Evolutionary conservation across 2,888 invertebrate genomes (phyloP).

Genomic region (Trichopria drosophilae): DNA sequence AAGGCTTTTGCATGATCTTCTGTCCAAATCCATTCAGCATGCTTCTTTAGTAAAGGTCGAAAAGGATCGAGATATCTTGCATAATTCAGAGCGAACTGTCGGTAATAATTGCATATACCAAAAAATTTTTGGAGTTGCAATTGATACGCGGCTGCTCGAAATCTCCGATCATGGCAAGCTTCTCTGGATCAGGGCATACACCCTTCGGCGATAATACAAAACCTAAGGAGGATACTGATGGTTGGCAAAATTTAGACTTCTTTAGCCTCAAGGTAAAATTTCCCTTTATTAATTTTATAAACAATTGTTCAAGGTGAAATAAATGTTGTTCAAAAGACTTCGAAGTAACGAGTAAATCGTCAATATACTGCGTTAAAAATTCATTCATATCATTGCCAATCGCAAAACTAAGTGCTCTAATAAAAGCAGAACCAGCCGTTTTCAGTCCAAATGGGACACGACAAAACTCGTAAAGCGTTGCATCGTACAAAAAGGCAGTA

Average conservation of each 20-base stretch:
- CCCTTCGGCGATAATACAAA: conserved; percentile 12
- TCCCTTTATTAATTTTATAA: conserved; percentile 2
- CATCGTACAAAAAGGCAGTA: no score
- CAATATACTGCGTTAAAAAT: background rate
- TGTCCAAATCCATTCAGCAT: no score
- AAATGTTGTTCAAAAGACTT: conserved; percentile 12
- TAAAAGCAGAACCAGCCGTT: no score
- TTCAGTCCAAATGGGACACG: conserved; percentile 42
- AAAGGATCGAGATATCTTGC: conserved; percentile 1
- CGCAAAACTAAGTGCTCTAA: no score
- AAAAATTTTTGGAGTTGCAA: conserved; percentile 37
- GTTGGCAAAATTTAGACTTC: conserved; percentile 35
- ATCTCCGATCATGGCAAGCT: conserved; percentile 33
- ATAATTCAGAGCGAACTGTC: background rate
- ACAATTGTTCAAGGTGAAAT: background rate
- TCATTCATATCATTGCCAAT: conserved; percentile 44
- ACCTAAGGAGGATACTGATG: conserved; percentile 28
- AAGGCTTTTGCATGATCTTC: no score
- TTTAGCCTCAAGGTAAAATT: conserved; percentile 37
- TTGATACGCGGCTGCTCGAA: conserved; percentile 34
- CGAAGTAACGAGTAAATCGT: conserved; percentile 34
- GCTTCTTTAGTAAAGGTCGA: conserved; percentile 5
- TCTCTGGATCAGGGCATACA: conserved; percentile 11
- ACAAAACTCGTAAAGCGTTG: no score
- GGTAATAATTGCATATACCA: conserved; percentile 21